Base-by-base conservation (phyloP, 2,797 vertebrate genomes). In the Nothura maculosa region DNA sequence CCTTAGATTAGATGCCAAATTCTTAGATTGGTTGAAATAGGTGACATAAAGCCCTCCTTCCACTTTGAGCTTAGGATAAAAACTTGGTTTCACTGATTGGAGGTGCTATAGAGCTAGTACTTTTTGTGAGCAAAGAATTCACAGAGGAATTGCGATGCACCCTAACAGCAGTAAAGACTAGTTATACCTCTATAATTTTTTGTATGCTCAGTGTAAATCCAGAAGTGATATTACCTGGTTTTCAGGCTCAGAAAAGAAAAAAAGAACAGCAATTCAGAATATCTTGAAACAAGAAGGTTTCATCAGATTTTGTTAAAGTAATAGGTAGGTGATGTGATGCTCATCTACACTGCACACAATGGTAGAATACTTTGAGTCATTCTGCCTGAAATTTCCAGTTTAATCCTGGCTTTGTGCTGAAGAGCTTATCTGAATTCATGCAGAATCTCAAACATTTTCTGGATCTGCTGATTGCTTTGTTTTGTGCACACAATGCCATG, bases 21-120 rank as follows among this genome's bases (percentile, higher is more conserved):
- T 92, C 91, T 93, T 73, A 86, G 34, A 67, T 43, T 16, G 52
- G 36, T 90, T 43, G 77, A 85, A 90, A 93, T 81, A 88, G 47
- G 60, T 70, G 38, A 40, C 47, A 84, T 79, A 91, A 91, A 86
- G 84, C 86, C 91, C 43, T 60, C 30, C 30, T 91, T 90, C 16
- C 34, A 21, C 76, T 91, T 67, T 93, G 57, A 55, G 47, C 75
- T 90, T 81, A 55, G 74, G 72, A 63, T 48, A 54, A 93, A 88
- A 96, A 79, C 48, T 83, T 84, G 24, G 6, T 64, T 93, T 83
- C 36, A 62, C 81, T 1, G 66, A 63, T 47, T 85, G 66, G 73
- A 62, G 85, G 89, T 81, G 69, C 55, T 52, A 73, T 83, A 57
- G 76, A 66, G 73, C 77, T 68, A 66, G 92, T 89, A 76, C 7